Percentiles rank a stretch among this genome's conserved stretches.
phyloP scores from a whole-genome alignment of 2,888 invertebrate genomes.

The Nephrotoma appendiculata region DNA sequence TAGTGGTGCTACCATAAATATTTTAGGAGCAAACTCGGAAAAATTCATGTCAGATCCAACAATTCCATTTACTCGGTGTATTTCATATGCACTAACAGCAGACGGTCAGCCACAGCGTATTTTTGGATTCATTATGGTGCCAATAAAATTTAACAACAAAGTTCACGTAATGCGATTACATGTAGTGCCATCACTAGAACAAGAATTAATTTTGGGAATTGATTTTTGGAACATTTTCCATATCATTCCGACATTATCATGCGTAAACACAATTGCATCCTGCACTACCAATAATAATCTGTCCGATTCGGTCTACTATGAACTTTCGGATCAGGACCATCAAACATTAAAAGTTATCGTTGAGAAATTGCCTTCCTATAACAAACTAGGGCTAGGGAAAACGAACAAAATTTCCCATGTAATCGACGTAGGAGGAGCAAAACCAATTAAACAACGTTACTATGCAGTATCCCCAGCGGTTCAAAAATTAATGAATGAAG shows the following conservation, averaged over 20 bases:
- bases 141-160: background rate
- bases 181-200: background rate
- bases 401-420: slow-evolving; percentile 10
- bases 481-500: slow-evolving; percentile 13
- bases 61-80: too few relatives aligned
- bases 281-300: background rate
- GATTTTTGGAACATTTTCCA: background rate
- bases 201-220: background rate
- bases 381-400: slow-evolving; percentile 7
- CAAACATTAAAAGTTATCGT: background rate
- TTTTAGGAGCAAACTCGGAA: too few relatives aligned
- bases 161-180: background rate
- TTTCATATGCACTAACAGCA: too few relatives aligned
- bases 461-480: slow-evolving; percentile 13
- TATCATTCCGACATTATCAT: background rate
- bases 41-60: too few relatives aligned
- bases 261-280: background rate
- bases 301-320: background rate
- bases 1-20: too few relatives aligned
- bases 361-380: background rate
- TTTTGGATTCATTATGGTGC: background rate
- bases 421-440: slow-evolving; percentile 12
- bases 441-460: slow-evolving; percentile 12
- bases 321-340: background rate
- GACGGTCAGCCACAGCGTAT: background rate